Conservation (phyloP, 2,113 vertebrate species). For the Perognathus longimembris region DNA sequence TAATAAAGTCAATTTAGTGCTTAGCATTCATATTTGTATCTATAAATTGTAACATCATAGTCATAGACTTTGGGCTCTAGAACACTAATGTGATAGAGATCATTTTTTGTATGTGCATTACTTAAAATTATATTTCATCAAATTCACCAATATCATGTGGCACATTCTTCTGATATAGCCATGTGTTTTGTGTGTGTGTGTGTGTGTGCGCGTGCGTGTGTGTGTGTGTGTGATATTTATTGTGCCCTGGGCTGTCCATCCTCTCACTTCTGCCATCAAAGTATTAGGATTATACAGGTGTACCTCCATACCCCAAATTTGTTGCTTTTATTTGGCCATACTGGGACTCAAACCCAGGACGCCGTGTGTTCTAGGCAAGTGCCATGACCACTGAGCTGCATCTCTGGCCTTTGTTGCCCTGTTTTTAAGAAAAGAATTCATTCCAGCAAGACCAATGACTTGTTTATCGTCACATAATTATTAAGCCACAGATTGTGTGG, state of each 20-base stretch:
- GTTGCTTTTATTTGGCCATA: no score
- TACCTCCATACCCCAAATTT: no score
- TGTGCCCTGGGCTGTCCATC: background rate
- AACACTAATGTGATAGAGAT: background rate
- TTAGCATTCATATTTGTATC: background rate
- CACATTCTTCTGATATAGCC: background rate
- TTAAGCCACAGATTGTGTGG: background rate
- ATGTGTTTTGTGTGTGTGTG: background rate
- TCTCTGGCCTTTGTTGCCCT: background rate
- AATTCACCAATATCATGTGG: background rate
- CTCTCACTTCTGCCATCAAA: background rate
- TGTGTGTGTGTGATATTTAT: no score
- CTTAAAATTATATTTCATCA: constrained; percentile 11
- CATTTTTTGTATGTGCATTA: background rate
- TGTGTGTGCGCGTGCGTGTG: no score
- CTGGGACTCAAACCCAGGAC: no score
- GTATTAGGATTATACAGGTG: background rate
- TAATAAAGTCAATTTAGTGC: background rate
- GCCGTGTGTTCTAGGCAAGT: no score
- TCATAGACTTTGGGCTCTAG: background rate
- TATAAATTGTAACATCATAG: background rate
- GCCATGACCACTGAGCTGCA: background rate
- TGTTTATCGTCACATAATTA: background rate
- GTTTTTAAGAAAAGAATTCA: constrained; percentile 27
- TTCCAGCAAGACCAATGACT: background rate